phyloP scores from a whole-genome alignment of 92 coral and sea anemone species.

The Parazoanthus swiftii region DNA sequence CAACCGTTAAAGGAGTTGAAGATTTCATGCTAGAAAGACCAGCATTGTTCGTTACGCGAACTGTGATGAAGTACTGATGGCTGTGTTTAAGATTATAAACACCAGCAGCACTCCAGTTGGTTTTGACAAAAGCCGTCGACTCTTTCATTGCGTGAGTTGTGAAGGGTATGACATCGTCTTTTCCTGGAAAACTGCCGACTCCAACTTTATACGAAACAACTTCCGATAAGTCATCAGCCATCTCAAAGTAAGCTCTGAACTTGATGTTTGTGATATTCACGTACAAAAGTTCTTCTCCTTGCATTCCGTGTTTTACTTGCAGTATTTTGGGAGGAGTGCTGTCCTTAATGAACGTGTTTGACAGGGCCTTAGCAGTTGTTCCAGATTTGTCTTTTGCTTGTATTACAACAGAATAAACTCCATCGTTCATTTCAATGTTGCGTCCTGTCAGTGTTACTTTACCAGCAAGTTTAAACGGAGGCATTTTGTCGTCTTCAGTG shows the following conservation, averaged over 20 bases:
- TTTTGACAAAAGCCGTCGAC: constrained; percentile 24
- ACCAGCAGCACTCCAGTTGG: constrained; percentile 67
- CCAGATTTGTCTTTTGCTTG: constrained; percentile 84
- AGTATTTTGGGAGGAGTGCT: constrained; percentile 66
- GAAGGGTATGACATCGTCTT: constrained; percentile 67
- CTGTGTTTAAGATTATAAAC: constrained; percentile 46
- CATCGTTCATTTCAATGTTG: constrained; percentile 64
- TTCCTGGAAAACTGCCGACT: constrained; percentile 72
- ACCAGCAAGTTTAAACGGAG: constrained; percentile 60
- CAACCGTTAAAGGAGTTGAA: constrained; percentile 62
- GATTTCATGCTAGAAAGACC: constrained; percentile 56
- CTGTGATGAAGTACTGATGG: constrained; percentile 67
- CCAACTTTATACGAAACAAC: constrained; percentile 60
- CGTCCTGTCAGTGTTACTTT: constrained; percentile 65
- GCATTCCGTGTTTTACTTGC: constrained; percentile 69
- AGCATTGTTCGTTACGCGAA: constrained; percentile 63
- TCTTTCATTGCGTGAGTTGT: constrained; percentile 10
- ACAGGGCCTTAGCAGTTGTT: constrained; percentile 48
- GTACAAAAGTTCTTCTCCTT: constrained; percentile 42
- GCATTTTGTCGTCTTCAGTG: constrained; percentile 47
- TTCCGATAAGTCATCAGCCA: constrained; percentile 65
- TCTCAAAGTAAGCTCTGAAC: constrained; percentile 64
- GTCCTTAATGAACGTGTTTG: constrained; percentile 74
- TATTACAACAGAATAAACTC: constrained; percentile 69
- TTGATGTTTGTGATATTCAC: constrained; percentile 24